Evolutionary conservation across 2,888 invertebrate genomes (phyloP), one percentile per base, ranked within the genome.

Genomic region (Netelia melanura): DNA sequence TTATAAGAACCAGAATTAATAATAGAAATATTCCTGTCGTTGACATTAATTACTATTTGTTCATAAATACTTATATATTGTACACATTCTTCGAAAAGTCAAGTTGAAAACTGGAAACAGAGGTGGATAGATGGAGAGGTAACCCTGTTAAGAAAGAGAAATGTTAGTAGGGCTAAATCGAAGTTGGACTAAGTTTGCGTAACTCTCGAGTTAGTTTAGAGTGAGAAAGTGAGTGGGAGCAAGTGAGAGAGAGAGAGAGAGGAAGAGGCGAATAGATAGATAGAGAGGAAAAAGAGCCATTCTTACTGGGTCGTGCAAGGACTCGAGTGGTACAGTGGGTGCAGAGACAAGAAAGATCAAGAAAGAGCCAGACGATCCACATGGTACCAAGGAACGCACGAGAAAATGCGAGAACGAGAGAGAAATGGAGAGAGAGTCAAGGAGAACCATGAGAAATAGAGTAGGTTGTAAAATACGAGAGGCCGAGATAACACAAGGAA

Each of bases 151-250:
- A 89, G 89, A 89, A 89, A 89, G 90, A 91, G 92, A 90, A 91
- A 91, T 88, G 91, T 91, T 91, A 89, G 91, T 87, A 86, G 88
- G 88, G 90, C 91, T 90, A 91, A 92, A 92, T 92, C 91, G 91
- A 91, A 91, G 91, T 89, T 88, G 90, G 88, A 90, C 89, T 86
- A 91, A 92, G 90, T 92, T 92, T 91, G 90, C 89, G 89, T 90
- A 92, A 92, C 91, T 91, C 90, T 89, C 89, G 87, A 89, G 89
- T 89, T 83, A 91, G 90, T 91, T 92, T 90, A 90, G 89, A 89
- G 88, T 83, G 87, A 81, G 67, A 84, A 56, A 14, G 48, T 90
- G 89, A 89, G 88, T 82, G 87, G 81, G 67, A 84, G 52, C 65
- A 64, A 68, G 67, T 11, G 25, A 9, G 56, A 76, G 17, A 9